phyloP scores from a whole-genome alignment of 2,797 vertebrate genomes.

The Hydrocynus forskahlii region DNA sequence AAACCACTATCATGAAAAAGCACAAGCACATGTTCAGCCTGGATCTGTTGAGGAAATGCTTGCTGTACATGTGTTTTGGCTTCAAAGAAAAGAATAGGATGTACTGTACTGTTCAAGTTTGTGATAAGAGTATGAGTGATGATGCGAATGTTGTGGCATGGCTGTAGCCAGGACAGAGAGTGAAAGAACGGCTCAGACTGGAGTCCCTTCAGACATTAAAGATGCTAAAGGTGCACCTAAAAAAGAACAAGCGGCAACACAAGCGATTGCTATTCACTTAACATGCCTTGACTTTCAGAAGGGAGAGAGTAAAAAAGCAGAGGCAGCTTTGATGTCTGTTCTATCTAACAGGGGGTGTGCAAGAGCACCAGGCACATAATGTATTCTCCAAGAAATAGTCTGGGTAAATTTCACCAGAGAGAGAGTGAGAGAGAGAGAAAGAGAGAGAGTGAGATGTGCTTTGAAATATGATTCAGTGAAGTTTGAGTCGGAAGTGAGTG shows the following conservation, averaged over 20 bases:
- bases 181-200: constrained; percentile 1
- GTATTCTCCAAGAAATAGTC: constrained; percentile 26
- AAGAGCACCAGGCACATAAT: constrained; percentile 11
- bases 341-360: constrained; percentile 30
- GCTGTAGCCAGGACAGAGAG: constrained; percentile 2
- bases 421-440: constrained; percentile 14
- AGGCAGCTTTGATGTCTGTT: constrained; percentile 46
- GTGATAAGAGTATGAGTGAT: neutral
- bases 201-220: constrained; percentile 17
- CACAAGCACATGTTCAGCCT: neutral
- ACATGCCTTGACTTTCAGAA: constrained; percentile 23
- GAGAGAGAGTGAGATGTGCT: neutral
- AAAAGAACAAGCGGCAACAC: neutral
- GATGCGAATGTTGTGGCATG: constrained; percentile 1
- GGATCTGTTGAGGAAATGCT: constrained; percentile 1
- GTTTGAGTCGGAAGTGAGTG: constrained; percentile 30
- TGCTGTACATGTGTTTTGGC: constrained; percentile 21
- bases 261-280: constrained; percentile 38
- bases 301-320: constrained; percentile 25
- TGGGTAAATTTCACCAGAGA: constrained; percentile 20
- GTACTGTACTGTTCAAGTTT: constrained; percentile 18
- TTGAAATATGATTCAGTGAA: constrained; percentile 22
- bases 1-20: constrained; percentile 5
- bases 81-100: constrained; percentile 25
- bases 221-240: neutral